Conservation (phyloP, 35 echinoderm and acorn worm species). For the Acanthaster planci region DNA sequence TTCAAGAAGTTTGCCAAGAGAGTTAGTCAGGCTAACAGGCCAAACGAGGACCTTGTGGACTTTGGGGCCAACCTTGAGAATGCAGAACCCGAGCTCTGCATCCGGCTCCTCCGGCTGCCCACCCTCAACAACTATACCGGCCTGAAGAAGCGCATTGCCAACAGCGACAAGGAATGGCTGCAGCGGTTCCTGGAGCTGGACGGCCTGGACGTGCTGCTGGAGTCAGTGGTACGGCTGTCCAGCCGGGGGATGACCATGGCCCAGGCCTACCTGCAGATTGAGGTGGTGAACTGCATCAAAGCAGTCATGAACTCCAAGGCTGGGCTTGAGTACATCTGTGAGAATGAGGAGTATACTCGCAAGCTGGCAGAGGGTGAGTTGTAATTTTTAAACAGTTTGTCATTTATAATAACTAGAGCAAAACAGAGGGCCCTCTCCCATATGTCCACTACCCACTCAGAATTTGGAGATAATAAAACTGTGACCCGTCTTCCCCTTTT, state of each 20-base stretch:
- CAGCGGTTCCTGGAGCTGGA: slow-evolving; percentile 90
- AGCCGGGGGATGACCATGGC: slow-evolving; percentile 75
- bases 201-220: slow-evolving; percentile 87
- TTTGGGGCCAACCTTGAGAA: slow-evolving; percentile 74
- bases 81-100: slow-evolving; percentile 93
- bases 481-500: no score
- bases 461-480: no score
- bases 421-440: no score
- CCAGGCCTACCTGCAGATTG: slow-evolving; percentile 92
- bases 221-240: slow-evolving; percentile 68
- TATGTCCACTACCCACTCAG: no score
- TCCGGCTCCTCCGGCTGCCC: slow-evolving; percentile 84
- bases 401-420: no score
- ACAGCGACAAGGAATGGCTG: slow-evolving; percentile 88
- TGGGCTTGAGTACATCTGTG: slow-evolving; percentile 82
- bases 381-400: no score
- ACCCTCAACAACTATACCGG: slow-evolving; percentile 88
- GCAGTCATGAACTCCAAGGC: slow-evolving; percentile 94
- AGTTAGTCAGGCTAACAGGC: background rate
- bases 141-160: slow-evolving; percentile 74
- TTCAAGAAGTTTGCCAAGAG: slow-evolving; percentile 11
- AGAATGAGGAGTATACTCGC: slow-evolving; percentile 75
- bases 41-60: background rate
- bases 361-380: slow-evolving; percentile 84
- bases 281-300: slow-evolving; percentile 86